A percentile compares a stretch with the other conserved stretches of the same genome.
Evolutionary conservation across 2,113 vertebrate genomes (phyloP).

Genomic region (Lontra canadensis): DNA sequence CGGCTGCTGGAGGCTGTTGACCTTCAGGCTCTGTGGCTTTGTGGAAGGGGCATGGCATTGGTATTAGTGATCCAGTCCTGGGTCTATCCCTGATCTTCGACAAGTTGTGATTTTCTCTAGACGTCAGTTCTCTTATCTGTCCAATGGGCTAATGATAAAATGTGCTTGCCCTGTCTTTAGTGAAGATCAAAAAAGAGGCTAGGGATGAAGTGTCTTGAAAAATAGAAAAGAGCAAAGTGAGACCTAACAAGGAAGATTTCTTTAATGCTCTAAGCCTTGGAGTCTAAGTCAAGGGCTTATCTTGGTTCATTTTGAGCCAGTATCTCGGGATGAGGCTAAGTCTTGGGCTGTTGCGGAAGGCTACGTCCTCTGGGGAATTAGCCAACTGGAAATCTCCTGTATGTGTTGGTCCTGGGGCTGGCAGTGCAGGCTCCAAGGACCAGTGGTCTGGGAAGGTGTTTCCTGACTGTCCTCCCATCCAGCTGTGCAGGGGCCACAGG

Average conservation of each 20-base stretch:
- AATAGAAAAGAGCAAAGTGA: background rate
- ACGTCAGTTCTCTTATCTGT: conserved; percentile 15
- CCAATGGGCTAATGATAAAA: background rate
- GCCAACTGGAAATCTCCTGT: background rate
- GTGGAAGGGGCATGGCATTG: background rate
- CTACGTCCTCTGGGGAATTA: background rate
- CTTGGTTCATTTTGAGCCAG: background rate
- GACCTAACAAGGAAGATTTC: background rate
- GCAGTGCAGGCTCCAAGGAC: background rate
- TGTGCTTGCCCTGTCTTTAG: background rate
- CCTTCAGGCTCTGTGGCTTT: background rate
- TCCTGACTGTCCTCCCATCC: background rate
- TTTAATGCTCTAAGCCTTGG: background rate
- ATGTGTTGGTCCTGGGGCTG: background rate
- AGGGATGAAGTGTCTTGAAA: background rate
- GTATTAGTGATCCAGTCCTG: background rate
- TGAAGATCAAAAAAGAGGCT: background rate
- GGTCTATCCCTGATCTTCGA: background rate
- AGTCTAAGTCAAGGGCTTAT: background rate
- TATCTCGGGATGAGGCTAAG: background rate
- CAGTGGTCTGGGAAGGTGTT: background rate
- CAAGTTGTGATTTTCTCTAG: background rate
- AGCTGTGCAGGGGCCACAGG: background rate
- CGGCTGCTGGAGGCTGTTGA: background rate
- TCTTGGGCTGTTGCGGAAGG: background rate